Conservation (phyloP, 2,113 vertebrate genomes). For the Alaudala cheleensis region DNA sequence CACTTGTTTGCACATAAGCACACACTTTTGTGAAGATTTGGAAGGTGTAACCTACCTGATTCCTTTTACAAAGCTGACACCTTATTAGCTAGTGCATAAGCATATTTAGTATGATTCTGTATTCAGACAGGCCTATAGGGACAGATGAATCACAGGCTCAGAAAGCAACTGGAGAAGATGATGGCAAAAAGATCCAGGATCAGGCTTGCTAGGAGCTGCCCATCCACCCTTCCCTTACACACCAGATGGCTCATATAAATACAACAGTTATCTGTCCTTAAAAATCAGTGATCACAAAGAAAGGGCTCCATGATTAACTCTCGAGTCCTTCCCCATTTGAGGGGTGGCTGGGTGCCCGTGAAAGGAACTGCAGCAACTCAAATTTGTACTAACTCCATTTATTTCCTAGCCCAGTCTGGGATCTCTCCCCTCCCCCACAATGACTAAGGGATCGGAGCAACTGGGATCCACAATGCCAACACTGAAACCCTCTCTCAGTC, state of each 20-base stretch:
- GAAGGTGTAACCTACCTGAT: background rate
- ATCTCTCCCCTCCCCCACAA: background rate
- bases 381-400: background rate
- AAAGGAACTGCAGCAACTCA: background rate
- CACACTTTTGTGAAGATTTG: background rate
- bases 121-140: background rate
- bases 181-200: background rate
- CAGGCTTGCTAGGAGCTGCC: background rate
- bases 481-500: background rate
- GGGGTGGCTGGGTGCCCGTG: background rate
- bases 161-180: background rate
- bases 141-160: background rate
- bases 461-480: background rate
- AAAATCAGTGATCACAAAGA: background rate
- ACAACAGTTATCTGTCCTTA: background rate
- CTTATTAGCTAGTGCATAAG: background rate
- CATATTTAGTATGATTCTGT: background rate
- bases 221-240: background rate
- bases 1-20: background rate
- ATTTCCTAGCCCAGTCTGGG: background rate
- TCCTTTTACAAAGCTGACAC: background rate
- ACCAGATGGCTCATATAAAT: background rate
- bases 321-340: background rate
- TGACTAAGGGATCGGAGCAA: background rate
- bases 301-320: background rate